Evolutionary conservation across 2,888 invertebrate genomes (phyloP), one percentile per base, ranked within the genome.

Genomic region (Drosophila anomalipes): DNA sequence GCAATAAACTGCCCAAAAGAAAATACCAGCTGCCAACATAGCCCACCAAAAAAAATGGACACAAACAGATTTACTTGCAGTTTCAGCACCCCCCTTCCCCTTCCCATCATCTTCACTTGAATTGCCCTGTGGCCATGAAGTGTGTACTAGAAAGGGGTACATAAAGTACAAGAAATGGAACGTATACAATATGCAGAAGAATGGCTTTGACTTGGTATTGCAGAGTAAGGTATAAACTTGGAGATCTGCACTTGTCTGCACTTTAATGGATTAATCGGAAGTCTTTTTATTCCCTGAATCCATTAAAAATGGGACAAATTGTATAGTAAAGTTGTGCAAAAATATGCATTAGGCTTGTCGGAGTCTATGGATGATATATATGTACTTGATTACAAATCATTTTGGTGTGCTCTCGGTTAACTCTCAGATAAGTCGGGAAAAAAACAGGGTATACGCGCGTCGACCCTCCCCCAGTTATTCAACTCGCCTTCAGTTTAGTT

Each of bases 21-120:
- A 4, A 39, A 39, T 22, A 56, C 52, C 70, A 67, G 67, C 62
- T 66, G 73, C 53, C 51, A 70, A 33, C 12, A 52, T 16, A 54
- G 59, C 60, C 73, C 7, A 22, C 28, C 28, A 28, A 19, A 22
- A 58, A 77, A 86, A 77, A 49, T 73, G 69, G 67, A 67, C 83
- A 69, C 66, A 79, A 64, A 68, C 70, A 63, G 86, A 88, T 86
- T 83, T 79, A 70, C 83, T 79, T 67, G 57, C 80, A 74, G 65
- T 71, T 76, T 80, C 44, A 28, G 22, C 32, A 37, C 28, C 26
- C 39, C 5, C 28, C 60, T 58, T 53, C 14, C 37, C 10, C 26
- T 26, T 53, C 47, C 37, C 16, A 6, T 19, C 9, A 37, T 39
- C 35, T 16, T 10, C 12, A 16, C 35, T 22, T n/a, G 3, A 33